Evolutionary conservation across 2,888 invertebrate species (phyloP), one percentile per base, ranked within the genome.

Genomic region (Norana najaformis): DNA sequence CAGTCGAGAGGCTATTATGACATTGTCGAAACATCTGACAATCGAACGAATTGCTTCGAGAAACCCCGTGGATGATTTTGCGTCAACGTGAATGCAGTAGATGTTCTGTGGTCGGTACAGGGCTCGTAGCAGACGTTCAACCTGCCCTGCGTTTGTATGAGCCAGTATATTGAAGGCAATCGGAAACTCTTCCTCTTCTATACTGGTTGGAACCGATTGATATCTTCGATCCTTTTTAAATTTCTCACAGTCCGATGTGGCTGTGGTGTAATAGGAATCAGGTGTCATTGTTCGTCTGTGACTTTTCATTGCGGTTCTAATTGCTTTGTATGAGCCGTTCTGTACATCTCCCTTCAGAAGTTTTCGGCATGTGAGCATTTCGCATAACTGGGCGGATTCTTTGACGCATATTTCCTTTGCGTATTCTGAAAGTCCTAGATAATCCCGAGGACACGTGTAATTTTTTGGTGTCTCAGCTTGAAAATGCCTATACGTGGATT

Each of bases 61-160:
- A 38, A 94, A 90, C 13, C 35, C 88, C 11, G 89, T 35, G 16
- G 91, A 39, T 13, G 94, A 91, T 85, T 93, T 93, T 18, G 90
- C 91, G 91, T 95, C 95, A 0, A 94, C 93, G 91, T 95, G 95
- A 34, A 95, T 91, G 91, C 95, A 95, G 91, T 94, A 95, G 20
- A 92, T 88, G 91, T 95, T 95, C n/a, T 94, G 93, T 0, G 94
- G 94, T 88, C 93, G 91, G 89, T 94, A 95, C 34, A 95, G 93
- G 6, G 93, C 92, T 35, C 93, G 91, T 35, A 95, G 91, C 8
- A 94, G 91, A 37, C 93, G 90, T 89, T 93, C 94, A 1, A 93
- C 92, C 91, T 94, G 94, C 53, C 92, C 92, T 0, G 93, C 92
- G 37, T 94, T 92, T 89, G 93, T 93, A 90, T 94, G 93, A 38